A percentile compares a stretch with the other conserved stretches of the same genome.
Evolutionary conservation across 2,797 vertebrate genomes (phyloP).

Genomic region (Amniataba percoides): DNA sequence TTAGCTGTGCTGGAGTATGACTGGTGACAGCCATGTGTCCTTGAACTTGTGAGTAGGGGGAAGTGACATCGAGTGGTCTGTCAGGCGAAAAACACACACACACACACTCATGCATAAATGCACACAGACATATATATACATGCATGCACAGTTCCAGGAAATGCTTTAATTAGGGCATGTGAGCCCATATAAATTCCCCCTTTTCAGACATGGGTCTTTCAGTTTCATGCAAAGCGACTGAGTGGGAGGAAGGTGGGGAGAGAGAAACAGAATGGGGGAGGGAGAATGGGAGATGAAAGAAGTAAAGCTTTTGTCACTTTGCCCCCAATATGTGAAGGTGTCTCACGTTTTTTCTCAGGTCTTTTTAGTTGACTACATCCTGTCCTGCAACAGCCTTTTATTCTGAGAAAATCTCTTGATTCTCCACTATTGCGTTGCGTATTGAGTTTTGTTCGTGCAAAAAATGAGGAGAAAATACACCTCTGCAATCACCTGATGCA

Average conservation of each 20-base stretch:
- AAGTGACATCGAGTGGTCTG: slow-evolving; percentile 78
- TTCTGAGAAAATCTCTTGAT: neutral
- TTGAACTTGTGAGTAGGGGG: slow-evolving; percentile 62
- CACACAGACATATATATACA: slow-evolving; percentile 30
- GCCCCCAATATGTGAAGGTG: slow-evolving; percentile 49
- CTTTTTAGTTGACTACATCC: neutral
- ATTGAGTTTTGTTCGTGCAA: neutral
- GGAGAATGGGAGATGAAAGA: slow-evolving; percentile 56
- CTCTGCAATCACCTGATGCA: neutral
- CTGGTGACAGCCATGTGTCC: slow-evolving; percentile 78
- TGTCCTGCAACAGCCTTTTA: neutral
- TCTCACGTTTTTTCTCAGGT: slow-evolving; percentile 38
- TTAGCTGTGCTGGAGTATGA: slow-evolving; percentile 56
- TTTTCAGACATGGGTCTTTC: slow-evolving; percentile 80
- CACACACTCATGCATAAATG: slow-evolving; percentile 6
- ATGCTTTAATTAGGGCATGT: slow-evolving; percentile 80
- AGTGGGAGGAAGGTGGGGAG: slow-evolving; percentile 70
- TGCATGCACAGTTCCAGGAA: slow-evolving; percentile 76
- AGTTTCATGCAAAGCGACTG: slow-evolving; percentile 74
- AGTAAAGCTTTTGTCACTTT: slow-evolving; percentile 16
- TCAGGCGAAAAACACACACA: slow-evolving; percentile 45
- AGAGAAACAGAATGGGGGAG: slow-evolving; percentile 51
- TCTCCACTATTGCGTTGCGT: neutral
- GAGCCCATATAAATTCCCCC: slow-evolving; percentile 84
- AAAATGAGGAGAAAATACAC: neutral